Percentiles rank a stretch among this genome's conserved stretches.
Conservation (phyloP, 1,140 invertebrate genomes). For the Hyphantria cunea region DNA sequence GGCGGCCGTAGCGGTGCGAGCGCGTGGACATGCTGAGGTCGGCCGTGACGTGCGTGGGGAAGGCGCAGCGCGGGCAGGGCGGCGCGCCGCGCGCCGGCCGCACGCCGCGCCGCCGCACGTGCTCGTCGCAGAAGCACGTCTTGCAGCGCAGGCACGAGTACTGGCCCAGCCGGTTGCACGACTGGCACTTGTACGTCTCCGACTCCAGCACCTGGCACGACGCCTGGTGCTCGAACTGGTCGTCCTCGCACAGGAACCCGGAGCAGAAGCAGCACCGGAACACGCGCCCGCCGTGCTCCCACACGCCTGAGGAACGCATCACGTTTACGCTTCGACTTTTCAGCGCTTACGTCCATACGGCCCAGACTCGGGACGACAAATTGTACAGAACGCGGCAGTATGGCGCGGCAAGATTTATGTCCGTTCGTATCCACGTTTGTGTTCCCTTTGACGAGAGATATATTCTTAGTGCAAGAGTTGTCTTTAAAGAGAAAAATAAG, state of each 20-base stretch:
- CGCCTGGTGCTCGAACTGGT: constrained; percentile 99
- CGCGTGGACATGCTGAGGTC: constrained; percentile 97
- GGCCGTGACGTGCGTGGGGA: constrained; percentile 95
- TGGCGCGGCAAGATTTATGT: too few relatives aligned
- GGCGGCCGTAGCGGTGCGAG: constrained; percentile 91
- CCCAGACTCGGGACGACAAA: too few relatives aligned
- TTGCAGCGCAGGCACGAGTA: constrained; percentile 98
- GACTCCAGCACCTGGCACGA: constrained; percentile 97
- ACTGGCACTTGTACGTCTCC: constrained; percentile 96
- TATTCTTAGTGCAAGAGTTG: too few relatives aligned
- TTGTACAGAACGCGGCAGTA: too few relatives aligned
- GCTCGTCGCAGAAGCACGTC: constrained; percentile 98
- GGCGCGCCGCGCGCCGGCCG: constrained; percentile 83
- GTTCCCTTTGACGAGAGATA: too few relatives aligned
- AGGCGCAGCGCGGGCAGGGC: constrained; percentile 97
- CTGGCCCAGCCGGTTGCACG: constrained; percentile 96
- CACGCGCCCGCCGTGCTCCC: constrained; percentile 96
- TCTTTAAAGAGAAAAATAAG: too few relatives aligned
- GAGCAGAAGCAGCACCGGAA: constrained; percentile 96
- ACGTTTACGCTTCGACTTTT: too few relatives aligned
- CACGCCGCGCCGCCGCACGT: constrained; percentile 87
- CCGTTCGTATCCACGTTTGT: too few relatives aligned
- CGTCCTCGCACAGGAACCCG: constrained; percentile 97
- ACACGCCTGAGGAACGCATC: constrained; percentile 84
- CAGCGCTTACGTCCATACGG: too few relatives aligned